phyloP scores from a whole-genome alignment of 2,113 vertebrate genomes.

The Mesocricetus auratus region DNA sequence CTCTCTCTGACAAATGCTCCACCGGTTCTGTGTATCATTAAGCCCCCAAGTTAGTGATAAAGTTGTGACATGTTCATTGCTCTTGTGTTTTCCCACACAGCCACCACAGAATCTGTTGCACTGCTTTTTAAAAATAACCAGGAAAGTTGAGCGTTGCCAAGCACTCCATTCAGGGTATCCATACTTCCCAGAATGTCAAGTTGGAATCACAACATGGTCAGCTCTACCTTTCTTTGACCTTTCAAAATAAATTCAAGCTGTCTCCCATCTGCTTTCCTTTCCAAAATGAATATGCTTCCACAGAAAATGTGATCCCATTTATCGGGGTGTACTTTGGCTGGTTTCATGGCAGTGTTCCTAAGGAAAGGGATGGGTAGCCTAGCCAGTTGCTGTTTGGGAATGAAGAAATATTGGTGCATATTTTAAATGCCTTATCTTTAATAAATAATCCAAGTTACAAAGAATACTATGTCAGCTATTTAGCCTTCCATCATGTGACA shows the following conservation, averaged over 20 bases:
- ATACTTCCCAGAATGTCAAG: not conserved
- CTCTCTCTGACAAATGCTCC: constrained; percentile 34
- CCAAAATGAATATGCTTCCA: constrained; percentile 24
- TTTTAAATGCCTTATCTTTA: not conserved
- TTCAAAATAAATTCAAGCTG: not conserved
- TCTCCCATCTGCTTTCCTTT: constrained; percentile 33
- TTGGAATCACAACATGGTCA: constrained; percentile 36
- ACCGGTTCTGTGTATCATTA: constrained; percentile 38
- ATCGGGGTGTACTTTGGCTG: not conserved
- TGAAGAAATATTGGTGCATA: not conserved
- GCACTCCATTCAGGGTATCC: not conserved
- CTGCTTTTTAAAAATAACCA: constrained; percentile 49
- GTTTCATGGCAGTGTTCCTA: not conserved
- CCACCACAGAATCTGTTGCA: constrained; percentile 6
- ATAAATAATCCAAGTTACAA: not conserved
- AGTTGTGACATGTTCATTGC: constrained; percentile 43
- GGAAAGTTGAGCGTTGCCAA: constrained; percentile 27
- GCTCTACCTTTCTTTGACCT: not conserved
- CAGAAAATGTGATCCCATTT: not conserved
- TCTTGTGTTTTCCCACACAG: not conserved
- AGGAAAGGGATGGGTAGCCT: not conserved
- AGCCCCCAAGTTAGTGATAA: constrained; percentile 27
- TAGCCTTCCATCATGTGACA: not conserved
- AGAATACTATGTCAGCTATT: not conserved
- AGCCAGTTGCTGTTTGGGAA: not conserved